Base-by-base conservation (phyloP, 1,140 invertebrate species). In the Rhynchophorus ferrugineus region DNA sequence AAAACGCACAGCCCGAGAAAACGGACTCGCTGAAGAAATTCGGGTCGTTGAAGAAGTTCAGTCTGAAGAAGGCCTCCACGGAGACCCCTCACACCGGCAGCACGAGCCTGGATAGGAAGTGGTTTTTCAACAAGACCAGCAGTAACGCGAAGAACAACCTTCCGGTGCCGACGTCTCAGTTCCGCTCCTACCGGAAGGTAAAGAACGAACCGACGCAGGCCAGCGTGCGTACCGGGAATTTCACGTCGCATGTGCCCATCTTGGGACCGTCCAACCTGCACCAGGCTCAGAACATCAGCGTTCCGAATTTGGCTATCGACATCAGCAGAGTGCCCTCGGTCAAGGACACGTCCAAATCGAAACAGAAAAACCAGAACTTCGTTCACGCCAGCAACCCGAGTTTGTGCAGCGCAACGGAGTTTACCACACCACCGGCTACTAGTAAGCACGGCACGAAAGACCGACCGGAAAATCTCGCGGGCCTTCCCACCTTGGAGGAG, bases 101-200 rank as follows among this genome's bases (percentile, higher is more conserved):
- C 59, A 78, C 82, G 2, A 86, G 83, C 64, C 75, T 87, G 48
- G 85, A 87, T 69, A 68, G 84, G 57, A 87, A 87, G 70, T 85
- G 78, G 61, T 80, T 82, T 59, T 72, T 82, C 44, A 73, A 70
- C 48, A 68, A 69, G 51, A 67, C 67, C 0, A 63, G 59, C 34
- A 54, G 54, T 17, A 63, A 63, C 61, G 51, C 71, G 68, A 70
- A 71, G 60, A 78, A 74, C 70, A 78, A 69, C 61, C 73, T 83
- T 21, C 83, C 83, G 3, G 82, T 87, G 17, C 84, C 84, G 16
- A 87, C 84, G 1, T 80, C 83, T n/a, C 83, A 86, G 61, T 87
- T 84, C 66, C 73, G 83, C 45, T 85, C 82, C 57, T 87, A 85
- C 53, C 70, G 83, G 57, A 78, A 83, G 64, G 80, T 83, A 29